Evolutionary conservation across 2,797 vertebrate species (phyloP).

Genomic region (Gastrophryne carolinensis): DNA sequence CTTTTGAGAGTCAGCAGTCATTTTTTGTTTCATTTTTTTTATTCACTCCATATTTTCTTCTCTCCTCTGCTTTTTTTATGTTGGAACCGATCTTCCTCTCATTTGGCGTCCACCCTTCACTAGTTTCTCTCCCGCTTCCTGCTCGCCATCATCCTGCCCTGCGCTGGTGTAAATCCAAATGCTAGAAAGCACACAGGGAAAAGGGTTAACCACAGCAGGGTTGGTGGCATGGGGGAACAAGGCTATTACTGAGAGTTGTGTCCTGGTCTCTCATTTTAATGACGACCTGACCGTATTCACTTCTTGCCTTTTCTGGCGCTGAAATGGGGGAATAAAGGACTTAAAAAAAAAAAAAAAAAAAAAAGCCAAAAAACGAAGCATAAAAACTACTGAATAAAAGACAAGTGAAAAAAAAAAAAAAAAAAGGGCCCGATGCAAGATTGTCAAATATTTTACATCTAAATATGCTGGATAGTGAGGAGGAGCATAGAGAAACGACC

Average conservation of each 20-base stretch:
- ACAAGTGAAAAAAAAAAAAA: conserved; percentile 23
- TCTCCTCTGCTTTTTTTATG: too few species aligned
- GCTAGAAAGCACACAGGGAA: conserved; percentile 70
- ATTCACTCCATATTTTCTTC: conserved; percentile 64
- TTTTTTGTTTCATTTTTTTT: conserved; percentile 78
- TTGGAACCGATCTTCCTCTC: conserved; percentile 37
- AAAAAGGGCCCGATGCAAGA: too few species aligned
- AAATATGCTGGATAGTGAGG: too few species aligned
- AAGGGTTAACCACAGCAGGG: conserved; percentile 70
- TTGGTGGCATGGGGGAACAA: conserved; percentile 11
- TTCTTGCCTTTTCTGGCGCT: conserved; percentile 81
- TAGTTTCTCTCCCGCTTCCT: conserved; percentile 44
- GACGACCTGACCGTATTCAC: conserved; percentile 84
- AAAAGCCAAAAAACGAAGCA: conserved; percentile 57
- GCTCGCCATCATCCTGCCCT: conserved; percentile 67
- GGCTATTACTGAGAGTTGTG: conserved; percentile 74
- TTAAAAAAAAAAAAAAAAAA: conserved; percentile 44
- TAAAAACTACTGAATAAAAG: conserved; percentile 82
- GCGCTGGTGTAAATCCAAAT: conserved; percentile 69
- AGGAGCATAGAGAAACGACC: too few species aligned
- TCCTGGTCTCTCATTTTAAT: conserved; percentile 77
- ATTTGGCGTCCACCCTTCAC: neutral
- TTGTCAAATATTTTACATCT: too few species aligned
- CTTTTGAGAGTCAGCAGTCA: conserved; percentile 68
- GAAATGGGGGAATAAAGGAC: conserved; percentile 60